Conservation (phyloP, 2,888 invertebrate species). For the Zygaena filipendulae region DNA sequence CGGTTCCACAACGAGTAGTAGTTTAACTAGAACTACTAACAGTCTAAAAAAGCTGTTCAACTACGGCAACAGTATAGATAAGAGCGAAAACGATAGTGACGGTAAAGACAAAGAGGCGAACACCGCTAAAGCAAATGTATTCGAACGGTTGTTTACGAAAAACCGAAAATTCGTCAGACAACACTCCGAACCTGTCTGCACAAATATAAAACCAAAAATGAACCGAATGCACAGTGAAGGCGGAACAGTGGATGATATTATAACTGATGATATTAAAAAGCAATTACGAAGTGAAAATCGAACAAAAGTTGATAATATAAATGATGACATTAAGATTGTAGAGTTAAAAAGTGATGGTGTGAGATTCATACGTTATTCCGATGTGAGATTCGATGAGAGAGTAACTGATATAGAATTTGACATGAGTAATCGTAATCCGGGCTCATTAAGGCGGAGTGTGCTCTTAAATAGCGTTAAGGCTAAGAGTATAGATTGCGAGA, state of each 20-base stretch:
- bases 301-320: too few relatives aligned
- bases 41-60: constrained; percentile 62
- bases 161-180: constrained; percentile 46
- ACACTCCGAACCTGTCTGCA: constrained; percentile 50
- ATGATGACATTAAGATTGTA: constrained; percentile 22
- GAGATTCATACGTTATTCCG: constrained; percentile 49
- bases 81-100: constrained; percentile 38
- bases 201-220: constrained; percentile 36
- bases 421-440: constrained; percentile 27
- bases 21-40: constrained; percentile 70
- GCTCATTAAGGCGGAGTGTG: constrained; percentile 60
- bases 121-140: constrained; percentile 26
- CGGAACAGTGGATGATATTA: constrained; percentile 39
- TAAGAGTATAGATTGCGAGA: constrained; percentile 44
- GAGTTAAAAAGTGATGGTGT: constrained; percentile 23
- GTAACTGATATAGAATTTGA: constrained; percentile 37
- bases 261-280: constrained; percentile 24
- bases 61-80: constrained; percentile 52
- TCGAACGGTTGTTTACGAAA: constrained; percentile 42
- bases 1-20: constrained; percentile 70
- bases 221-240: constrained; percentile 52
- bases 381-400: constrained; percentile 31
- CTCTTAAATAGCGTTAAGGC: constrained; percentile 57
- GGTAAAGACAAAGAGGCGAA: constrained; percentile 33
- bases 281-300: constrained; percentile 26